These are phyloP conservation scores for Scaptomyza caliginosa DNA, from an alignment of 2,888 invertebrate genomes.

Conservation along the genomic window DNA sequence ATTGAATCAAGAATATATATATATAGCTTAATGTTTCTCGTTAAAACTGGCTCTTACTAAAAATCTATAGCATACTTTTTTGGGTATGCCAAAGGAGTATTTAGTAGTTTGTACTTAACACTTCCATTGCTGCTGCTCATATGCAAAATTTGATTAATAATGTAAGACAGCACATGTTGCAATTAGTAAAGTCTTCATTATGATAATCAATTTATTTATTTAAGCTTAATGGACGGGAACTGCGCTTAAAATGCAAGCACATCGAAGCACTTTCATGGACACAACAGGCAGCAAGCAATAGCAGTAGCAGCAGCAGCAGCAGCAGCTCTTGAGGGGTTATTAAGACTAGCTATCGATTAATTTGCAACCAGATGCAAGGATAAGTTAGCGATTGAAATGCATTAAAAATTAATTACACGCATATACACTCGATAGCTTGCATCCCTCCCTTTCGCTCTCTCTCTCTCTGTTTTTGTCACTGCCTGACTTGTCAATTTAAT, in stretches of 20 bases:
- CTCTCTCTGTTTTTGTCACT: background rate
- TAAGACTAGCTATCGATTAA: conserved; percentile 1
- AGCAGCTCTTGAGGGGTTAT: conserved; percentile 1
- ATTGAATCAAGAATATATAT: no score
- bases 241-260: background rate
- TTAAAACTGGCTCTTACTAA: background rate
- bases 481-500: background rate
- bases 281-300: background rate
- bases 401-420: background rate
- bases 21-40: no score
- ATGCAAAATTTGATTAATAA: no score
- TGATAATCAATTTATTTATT: background rate
- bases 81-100: no score
- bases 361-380: background rate
- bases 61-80: conserved; percentile 10
- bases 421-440: background rate
- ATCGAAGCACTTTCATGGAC: no score
- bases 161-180: background rate
- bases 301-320: background rate
- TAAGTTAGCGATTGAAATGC: background rate
- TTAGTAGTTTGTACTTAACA: no score
- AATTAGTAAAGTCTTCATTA: background rate
- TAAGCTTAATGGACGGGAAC: background rate
- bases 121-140: no score
- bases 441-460: background rate